Conservation (phyloP, 2,888 invertebrate genomes). For the Xestia sexstrigata region DNA sequence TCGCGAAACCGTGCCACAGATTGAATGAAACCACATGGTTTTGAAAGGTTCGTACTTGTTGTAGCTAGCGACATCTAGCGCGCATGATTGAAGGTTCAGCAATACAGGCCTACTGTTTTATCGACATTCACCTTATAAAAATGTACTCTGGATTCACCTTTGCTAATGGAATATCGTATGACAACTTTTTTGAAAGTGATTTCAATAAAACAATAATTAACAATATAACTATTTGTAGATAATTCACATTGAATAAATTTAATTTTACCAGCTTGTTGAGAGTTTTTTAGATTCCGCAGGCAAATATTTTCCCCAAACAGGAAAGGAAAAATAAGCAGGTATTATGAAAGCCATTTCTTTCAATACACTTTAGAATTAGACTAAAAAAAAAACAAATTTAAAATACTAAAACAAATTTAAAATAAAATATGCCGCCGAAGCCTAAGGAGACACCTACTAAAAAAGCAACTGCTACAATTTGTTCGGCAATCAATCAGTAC, state of each 20-base stretch:
- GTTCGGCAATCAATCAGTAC: constrained; percentile 79
- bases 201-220: too few relatives aligned
- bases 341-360: neutral
- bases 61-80: constrained; percentile 74
- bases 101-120: constrained; percentile 71
- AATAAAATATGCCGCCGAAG: constrained; percentile 34
- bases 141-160: neutral
- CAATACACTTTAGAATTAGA: neutral
- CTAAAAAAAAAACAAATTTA: too few relatives aligned
- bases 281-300: neutral
- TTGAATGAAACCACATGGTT: constrained; percentile 65
- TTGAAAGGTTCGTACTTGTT: constrained; percentile 16
- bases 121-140: constrained; percentile 63
- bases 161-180: too few relatives aligned
- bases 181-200: too few relatives aligned
- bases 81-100: constrained; percentile 21
- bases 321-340: neutral
- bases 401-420: too few relatives aligned
- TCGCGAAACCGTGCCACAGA: constrained; percentile 75
- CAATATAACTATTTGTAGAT: too few relatives aligned
- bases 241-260: too few relatives aligned
- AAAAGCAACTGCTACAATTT: constrained; percentile 72
- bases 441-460: constrained; percentile 75
- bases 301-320: neutral
- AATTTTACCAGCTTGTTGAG: neutral